Base-by-base conservation (phyloP, 2,113 vertebrate genomes). In the Sigmodon hispidus region DNA sequence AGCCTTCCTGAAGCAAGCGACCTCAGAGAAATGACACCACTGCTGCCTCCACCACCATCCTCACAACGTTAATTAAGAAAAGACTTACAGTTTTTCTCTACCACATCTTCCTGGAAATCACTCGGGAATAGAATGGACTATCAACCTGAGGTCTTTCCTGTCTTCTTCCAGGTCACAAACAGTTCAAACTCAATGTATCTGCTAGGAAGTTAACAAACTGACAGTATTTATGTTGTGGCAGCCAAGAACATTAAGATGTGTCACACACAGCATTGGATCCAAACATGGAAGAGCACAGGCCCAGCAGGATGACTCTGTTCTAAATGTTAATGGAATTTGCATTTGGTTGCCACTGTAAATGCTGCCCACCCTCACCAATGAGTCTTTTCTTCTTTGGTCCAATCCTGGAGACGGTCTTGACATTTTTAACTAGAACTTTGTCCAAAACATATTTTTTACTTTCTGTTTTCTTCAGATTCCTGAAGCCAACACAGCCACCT, bases 31-130 rank as follows among this genome's bases (percentile, higher is more conserved):
- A 9, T 26, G 4, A 5, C 3, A 40, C 17, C 6, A 36, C 65
- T n/a, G n/a, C n/a, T n/a, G n/a, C n/a, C n/a, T n/a, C n/a, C 19
- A 72, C 34, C 65, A 67, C 65, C 15, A 36, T 63, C 0, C 31
- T 4, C 4, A 0, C 40, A n/a, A 22, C 3, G 4, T 5, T 26
- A n/a, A n/a, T n/a, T n/a, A n/a, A n/a, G n/a, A n/a, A n/a, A 6
- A 77, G 36, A 48, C 45, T 26, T 76, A 26, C 3, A 36, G 36
- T 45, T 24, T 0, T 70, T 75, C 63, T 22, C 22, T 29, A 43
- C 22, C 7, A 0, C 67, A 61, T 87, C 76, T 65, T 91, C 77
- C 26, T 15, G 10, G 1, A 52, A n/a, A 12, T 57, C 22, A 59
- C 52, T 73, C 50, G 34, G 31, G 12, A 70, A 84, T 43, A 86